phyloP scores from a whole-genome alignment of 2,888 invertebrate genomes.

The Hypselothyrea guttata region DNA sequence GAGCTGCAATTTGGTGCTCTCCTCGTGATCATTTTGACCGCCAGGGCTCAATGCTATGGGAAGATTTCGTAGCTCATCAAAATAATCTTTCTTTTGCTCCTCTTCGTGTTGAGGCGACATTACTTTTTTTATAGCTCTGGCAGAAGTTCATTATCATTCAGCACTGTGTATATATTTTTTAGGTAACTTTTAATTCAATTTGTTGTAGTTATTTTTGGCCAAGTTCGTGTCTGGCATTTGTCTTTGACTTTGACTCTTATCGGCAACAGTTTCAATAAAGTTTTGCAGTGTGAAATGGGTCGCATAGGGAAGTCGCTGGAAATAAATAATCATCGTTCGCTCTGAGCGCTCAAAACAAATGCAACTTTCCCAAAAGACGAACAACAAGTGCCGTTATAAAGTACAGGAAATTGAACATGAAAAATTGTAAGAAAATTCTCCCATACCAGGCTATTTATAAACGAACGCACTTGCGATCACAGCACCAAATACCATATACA shows the following conservation, averaged over 20 bases:
- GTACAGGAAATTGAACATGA: constrained; percentile 54
- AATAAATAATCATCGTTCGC: constrained; percentile 13
- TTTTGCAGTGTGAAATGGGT: constrained; percentile 51
- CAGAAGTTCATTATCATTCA: constrained; percentile 60
- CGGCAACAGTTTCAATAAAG: constrained; percentile 54
- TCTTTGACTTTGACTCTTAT: constrained; percentile 34
- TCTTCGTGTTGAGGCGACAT: constrained; percentile 66
- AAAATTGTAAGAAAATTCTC: constrained; percentile 37
- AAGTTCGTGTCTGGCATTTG: constrained; percentile 52
- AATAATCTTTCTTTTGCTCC: constrained; percentile 20
- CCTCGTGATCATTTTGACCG: constrained; percentile 69
- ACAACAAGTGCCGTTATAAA: constrained; percentile 45
- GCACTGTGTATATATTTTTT: constrained; percentile 29
- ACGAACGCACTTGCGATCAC: constrained; percentile 40
- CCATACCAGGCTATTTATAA: constrained; percentile 51
- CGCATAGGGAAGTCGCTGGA: constrained; percentile 18
- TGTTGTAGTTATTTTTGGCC: constrained; percentile 34
- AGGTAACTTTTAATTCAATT: constrained; percentile 53
- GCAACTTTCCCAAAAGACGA: constrained; percentile 34
- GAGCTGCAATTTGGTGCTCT: constrained; percentile 22
- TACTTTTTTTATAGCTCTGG: constrained; percentile 42
- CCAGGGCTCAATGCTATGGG: constrained; percentile 55
- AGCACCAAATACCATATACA: constrained; percentile 13
- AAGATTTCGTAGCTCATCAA: constrained; percentile 54
- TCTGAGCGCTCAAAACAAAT: constrained; percentile 4